Conservation (phyloP, 2,797 vertebrate species). For the Enteromius thamalakanensis region DNA sequence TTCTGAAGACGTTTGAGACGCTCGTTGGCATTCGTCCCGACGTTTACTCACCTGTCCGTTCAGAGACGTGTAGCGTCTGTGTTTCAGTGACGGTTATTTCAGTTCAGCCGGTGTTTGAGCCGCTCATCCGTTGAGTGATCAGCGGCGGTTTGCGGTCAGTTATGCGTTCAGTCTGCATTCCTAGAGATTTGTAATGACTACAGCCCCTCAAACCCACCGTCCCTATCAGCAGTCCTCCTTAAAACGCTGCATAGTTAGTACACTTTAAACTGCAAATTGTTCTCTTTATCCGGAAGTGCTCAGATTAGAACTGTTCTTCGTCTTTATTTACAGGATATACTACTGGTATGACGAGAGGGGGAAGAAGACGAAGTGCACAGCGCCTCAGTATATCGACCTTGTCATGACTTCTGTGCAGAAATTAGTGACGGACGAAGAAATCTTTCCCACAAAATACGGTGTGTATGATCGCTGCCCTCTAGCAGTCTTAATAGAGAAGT, state of each 20-base stretch:
- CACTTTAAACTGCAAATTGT: background rate
- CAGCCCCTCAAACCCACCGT: slow-evolving; percentile 15
- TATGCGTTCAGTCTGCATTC: slow-evolving; percentile 66
- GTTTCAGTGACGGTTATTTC: background rate
- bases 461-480: slow-evolving; percentile 59
- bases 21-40: background rate
- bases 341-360: slow-evolving; percentile 98
- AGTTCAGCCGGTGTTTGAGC: background rate
- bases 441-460: slow-evolving; percentile 99
- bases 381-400: slow-evolving; percentile 97
- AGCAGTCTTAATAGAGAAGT: background rate
- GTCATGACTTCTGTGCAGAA: slow-evolving; percentile 99
- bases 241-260: slow-evolving; percentile 1
- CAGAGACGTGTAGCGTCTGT: background rate
- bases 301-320: background rate
- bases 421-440: slow-evolving; percentile 96
- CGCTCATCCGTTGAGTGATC: slow-evolving; percentile 2
- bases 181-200: slow-evolving; percentile 69
- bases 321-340: slow-evolving; percentile 85
- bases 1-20: background rate
- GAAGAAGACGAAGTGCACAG: slow-evolving; percentile 98
- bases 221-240: background rate
- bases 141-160: slow-evolving; percentile 61
- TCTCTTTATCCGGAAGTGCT: background rate
- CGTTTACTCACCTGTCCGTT: background rate